Conservation (phyloP, 1,140 invertebrate species). For the Pentalonia nigronervosa region DNA sequence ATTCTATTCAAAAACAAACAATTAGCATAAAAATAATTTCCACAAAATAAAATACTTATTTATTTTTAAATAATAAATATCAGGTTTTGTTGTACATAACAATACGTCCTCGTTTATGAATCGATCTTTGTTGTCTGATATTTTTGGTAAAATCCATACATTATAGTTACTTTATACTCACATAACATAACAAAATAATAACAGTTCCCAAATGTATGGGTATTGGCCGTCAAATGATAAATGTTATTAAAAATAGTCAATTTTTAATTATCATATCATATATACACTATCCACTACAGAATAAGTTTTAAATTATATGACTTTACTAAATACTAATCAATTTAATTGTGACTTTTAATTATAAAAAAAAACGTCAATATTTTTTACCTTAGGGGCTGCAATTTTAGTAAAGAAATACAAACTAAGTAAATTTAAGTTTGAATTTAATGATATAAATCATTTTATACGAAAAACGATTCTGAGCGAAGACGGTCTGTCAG, state of each 20-base stretch:
- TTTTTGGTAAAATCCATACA: neutral
- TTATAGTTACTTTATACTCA: neutral
- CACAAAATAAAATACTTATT: neutral
- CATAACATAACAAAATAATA: neutral
- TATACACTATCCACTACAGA: neutral
- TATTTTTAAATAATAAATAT: conserved; percentile 16
- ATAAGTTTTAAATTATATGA: neutral
- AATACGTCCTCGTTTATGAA: neutral
- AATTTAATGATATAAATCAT: too few relatives aligned
- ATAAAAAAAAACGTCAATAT: neutral
- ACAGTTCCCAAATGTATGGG: neutral
- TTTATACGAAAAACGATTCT: too few relatives aligned
- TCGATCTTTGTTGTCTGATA: neutral
- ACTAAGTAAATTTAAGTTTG: neutral
- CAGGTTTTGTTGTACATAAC: neutral
- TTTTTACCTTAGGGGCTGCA: neutral
- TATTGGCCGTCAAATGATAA: neutral
- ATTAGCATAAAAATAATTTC: neutral
- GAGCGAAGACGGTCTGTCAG: too few relatives aligned
- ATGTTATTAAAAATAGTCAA: neutral
- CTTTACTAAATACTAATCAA: neutral
- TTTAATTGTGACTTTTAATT: neutral
- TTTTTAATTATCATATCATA: neutral
- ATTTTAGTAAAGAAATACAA: neutral
- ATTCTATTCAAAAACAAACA: neutral